A percentile compares a stretch with the other conserved stretches of the same genome.
These are phyloP conservation scores for Antitype chi DNA, from an alignment of 2,888 invertebrate genomes.

Conservation along the genomic window DNA sequence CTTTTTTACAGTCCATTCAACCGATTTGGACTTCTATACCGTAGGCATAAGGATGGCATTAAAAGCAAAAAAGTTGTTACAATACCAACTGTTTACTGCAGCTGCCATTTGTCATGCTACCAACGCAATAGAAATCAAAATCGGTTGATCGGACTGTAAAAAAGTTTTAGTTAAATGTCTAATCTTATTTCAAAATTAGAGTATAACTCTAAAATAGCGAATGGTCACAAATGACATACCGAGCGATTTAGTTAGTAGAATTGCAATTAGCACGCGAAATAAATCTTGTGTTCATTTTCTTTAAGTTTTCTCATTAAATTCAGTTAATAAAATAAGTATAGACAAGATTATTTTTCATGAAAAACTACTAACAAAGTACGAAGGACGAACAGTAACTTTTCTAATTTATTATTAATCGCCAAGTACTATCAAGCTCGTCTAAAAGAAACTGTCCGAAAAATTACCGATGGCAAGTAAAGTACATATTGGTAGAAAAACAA, in stretches of 20 bases:
- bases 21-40: no score
- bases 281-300: no score
- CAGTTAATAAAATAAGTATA: background rate
- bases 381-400: constrained; percentile 1
- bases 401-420: constrained; percentile 8
- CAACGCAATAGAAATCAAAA: no score
- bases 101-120: no score
- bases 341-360: no score
- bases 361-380: background rate
- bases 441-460: constrained; percentile 27
- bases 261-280: background rate
- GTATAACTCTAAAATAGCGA: background rate
- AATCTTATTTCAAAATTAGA: no score
- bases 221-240: background rate
- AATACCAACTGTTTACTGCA: no score
- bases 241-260: background rate
- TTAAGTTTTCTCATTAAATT: background rate
- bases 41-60: no score
- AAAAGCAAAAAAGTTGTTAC: no score
- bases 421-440: background rate
- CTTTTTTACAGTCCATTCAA: no score
- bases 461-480: background rate
- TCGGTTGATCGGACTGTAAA: no score
- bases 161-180: no score
- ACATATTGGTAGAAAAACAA: constrained; percentile 27